Evolutionary conservation across 1,140 invertebrate species (phyloP), one percentile per base, ranked within the genome.

Genomic region (Thrips palmi): DNA sequence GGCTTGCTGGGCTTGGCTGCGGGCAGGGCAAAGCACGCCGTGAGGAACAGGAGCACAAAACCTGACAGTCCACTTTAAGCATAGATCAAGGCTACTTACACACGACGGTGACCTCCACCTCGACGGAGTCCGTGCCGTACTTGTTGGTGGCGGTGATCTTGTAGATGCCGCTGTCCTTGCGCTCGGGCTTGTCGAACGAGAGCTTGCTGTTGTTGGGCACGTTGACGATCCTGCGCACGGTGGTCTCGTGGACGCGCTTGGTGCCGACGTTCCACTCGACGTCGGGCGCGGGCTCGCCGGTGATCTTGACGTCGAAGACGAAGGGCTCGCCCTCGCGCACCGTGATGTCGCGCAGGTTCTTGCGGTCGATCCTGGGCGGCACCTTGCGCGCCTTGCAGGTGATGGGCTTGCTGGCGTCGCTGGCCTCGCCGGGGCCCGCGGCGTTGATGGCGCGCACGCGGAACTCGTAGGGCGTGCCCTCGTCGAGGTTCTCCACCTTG

Each of bases 381-480:
- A 93, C 84, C 89, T 78, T 80, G 62, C 86, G 76, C 27, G 85
- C 77, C 55, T 88, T 88, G 43, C 79, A 77, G 27, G 75, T 66
- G 25, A 87, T 69, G 5, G 74, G 68, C 55, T 77, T 74, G 41
- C 73, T 76, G 24, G 69, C 65, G 47, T 74, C 68, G 40, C 72
- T 78, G 10, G 78, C 63, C 63, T 86, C 80, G 36, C 84, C 78
- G 40, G 81, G 76, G 23, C 78, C 75, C 40, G 77, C 77, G 28
- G 74, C 74, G 53, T 81, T 81, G 4, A 80, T 57, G n/a, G 84
- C 85, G 44, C 73, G 70, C 4, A 89, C 77, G 19, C 86, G 63
- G 67, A 89, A 89, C 60, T 87, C 79, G 52, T 89, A 89, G 48
- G 83, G 79, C 17, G 74, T 68, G 22, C 82, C 82, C 59, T 88